phyloP scores from a whole-genome alignment of 2,113 vertebrate genomes.

The Tautogolabrus adspersus region DNA sequence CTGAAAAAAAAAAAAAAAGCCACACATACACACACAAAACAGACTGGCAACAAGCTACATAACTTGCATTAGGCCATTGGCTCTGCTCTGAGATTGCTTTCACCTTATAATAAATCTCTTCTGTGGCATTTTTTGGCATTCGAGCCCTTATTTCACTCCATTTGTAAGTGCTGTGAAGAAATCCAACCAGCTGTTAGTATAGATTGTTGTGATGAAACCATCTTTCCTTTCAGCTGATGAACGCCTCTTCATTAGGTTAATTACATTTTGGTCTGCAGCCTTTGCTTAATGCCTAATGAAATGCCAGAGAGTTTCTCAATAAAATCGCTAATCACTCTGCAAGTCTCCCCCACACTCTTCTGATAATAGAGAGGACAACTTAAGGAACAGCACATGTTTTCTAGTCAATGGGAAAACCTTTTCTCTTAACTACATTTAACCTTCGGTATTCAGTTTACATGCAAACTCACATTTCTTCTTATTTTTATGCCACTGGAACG shows the following conservation, averaged over 20 bases:
- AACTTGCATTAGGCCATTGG: slow-evolving; percentile 2
- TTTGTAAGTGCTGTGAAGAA: background rate
- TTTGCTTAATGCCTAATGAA: slow-evolving; percentile 23
- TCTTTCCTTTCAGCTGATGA: slow-evolving; percentile 7
- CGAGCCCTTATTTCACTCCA: background rate
- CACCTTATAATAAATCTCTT: background rate
- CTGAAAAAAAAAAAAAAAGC: background rate
- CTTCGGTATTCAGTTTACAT: slow-evolving; percentile 14
- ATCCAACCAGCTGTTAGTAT: background rate
- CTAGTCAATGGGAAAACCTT: slow-evolving; percentile 6
- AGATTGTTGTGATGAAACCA: slow-evolving; percentile 12
- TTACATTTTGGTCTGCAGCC: background rate
- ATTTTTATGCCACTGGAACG: background rate
- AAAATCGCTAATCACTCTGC: background rate
- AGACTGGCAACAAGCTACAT: slow-evolving; percentile 3
- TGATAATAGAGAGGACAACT: slow-evolving; percentile 4
- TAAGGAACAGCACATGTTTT: background rate
- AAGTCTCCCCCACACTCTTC: background rate
- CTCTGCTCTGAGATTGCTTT: slow-evolving; percentile 16
- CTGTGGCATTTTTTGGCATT: background rate
- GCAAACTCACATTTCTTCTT: background rate
- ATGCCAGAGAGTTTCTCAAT: background rate
- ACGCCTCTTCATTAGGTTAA: slow-evolving; percentile 3
- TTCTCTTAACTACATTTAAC: background rate
- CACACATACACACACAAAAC: background rate